Percentiles rank a stretch among this genome's conserved stretches.
phyloP scores from a whole-genome alignment of 2,888 invertebrate species.

The Hartigia nigra region DNA sequence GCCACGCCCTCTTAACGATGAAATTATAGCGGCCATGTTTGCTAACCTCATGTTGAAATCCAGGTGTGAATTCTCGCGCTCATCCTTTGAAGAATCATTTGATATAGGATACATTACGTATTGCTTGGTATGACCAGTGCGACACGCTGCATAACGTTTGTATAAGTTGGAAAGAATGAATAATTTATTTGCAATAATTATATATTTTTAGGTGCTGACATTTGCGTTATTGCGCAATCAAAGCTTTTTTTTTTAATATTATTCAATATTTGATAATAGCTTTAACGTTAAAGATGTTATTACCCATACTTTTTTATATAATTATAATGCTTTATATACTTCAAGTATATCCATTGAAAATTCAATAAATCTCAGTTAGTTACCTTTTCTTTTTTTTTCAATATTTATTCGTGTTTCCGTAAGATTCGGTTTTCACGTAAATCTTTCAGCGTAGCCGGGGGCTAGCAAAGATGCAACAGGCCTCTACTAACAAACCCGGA shows the following conservation, averaged over 20 bases:
- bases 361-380: neutral
- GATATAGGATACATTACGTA: neutral
- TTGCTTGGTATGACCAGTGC: neutral
- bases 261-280: neutral
- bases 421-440: constrained; percentile 14
- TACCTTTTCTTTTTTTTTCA: neutral
- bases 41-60: constrained; percentile 14
- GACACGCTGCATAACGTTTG: neutral
- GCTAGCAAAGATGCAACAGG: constrained; percentile 63
- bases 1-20: constrained; percentile 51
- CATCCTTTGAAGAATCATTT: constrained; percentile 11
- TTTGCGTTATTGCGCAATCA: neutral
- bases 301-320: neutral
- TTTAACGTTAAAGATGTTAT: neutral
- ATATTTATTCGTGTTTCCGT: neutral
- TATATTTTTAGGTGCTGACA: neutral
- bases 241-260: neutral
- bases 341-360: neutral
- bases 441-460: constrained; percentile 54
- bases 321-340: neutral
- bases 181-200: neutral
- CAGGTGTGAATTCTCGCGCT: constrained; percentile 41
- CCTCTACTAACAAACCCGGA: constrained; percentile 59
- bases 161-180: neutral
- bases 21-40: constrained; percentile 51